Conservation (phyloP, 2,888 invertebrate species). For the Agrilus mali region DNA sequence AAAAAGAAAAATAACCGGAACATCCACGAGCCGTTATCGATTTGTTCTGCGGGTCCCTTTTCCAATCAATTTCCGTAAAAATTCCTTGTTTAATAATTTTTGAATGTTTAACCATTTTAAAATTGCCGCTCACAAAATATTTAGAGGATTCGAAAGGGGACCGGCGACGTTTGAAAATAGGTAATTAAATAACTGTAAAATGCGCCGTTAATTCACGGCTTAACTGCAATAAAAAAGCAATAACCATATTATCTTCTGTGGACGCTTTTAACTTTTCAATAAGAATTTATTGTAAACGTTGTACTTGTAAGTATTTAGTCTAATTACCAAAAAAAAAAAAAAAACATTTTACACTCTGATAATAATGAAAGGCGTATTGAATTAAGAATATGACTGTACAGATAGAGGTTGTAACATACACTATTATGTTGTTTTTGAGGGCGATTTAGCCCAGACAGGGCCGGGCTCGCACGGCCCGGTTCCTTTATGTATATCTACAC, state of each 20-base stretch:
- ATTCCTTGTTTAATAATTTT: too few relatives aligned
- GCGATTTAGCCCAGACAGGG: constrained; percentile 23
- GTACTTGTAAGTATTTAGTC: constrained; percentile 37
- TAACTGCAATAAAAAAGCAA: constrained; percentile 41
- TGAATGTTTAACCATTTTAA: too few relatives aligned
- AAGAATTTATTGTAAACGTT: constrained; percentile 32
- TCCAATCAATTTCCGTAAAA: too few relatives aligned
- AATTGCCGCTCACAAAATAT: too few relatives aligned
- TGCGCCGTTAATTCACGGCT: constrained; percentile 26
- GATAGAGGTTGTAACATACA: constrained; percentile 37
- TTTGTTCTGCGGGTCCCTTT: too few relatives aligned
- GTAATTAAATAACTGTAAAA: too few relatives aligned
- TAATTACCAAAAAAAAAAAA: constrained; percentile 28
- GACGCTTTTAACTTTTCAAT: constrained; percentile 39
- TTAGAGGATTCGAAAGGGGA: too few relatives aligned
- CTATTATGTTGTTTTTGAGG: constrained; percentile 32
- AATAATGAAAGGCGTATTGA: constrained; percentile 31
- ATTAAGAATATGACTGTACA: constrained; percentile 35
- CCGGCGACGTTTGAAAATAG: too few relatives aligned
- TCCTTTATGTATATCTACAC: constrained; percentile 59
- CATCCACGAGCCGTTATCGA: too few relatives aligned
- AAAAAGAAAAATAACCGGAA: too few relatives aligned
- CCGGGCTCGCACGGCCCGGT: constrained; percentile 39
- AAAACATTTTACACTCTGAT: constrained; percentile 37
- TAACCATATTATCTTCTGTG: constrained; percentile 40